Evolutionary conservation across 2,797 vertebrate species (phyloP).

Genomic region (Nannoperca australis): DNA sequence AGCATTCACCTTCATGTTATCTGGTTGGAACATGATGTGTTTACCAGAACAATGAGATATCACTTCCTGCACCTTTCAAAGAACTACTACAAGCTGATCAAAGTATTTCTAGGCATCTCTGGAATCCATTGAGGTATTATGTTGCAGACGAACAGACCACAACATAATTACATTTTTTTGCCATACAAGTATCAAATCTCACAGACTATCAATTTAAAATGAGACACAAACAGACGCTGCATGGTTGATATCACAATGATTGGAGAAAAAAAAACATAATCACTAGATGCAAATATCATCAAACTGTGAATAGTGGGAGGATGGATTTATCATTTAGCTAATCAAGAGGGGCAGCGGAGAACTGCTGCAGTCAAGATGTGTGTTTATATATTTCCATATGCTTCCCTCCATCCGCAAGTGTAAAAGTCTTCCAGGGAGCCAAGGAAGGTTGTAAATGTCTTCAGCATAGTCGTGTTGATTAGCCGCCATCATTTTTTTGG

Average conservation of each 20-base stretch:
- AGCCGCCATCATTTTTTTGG: slow-evolving; percentile 29
- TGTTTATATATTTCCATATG: slow-evolving; percentile 41
- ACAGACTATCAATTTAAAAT: background rate
- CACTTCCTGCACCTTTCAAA: background rate
- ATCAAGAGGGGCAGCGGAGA: slow-evolving; percentile 36
- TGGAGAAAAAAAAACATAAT: slow-evolving; percentile 8
- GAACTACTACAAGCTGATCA: too few species aligned
- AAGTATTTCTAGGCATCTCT: background rate
- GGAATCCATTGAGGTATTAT: background rate
- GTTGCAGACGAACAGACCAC: slow-evolving; percentile 4
- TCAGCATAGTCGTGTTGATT: slow-evolving; percentile 46
- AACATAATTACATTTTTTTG: slow-evolving; percentile 9
- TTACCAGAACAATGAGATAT: background rate
- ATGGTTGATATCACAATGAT: slow-evolving; percentile 19
- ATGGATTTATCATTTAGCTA: slow-evolving; percentile 23
- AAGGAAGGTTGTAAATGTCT: slow-evolving; percentile 53
- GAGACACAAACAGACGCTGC: background rate
- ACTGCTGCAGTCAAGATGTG: slow-evolving; percentile 20
- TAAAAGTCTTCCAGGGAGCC: slow-evolving; percentile 29
- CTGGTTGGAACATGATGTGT: background rate
- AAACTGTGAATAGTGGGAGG: slow-evolving; percentile 29
- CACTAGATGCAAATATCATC: slow-evolving; percentile 28
- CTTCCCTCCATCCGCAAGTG: slow-evolving; percentile 12
- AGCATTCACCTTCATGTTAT: background rate
- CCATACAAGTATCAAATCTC: background rate